Evolutionary conservation across 2,797 vertebrate species (phyloP), one percentile per base, ranked within the genome.

Genomic region (Gymnothorax reevesii): DNA sequence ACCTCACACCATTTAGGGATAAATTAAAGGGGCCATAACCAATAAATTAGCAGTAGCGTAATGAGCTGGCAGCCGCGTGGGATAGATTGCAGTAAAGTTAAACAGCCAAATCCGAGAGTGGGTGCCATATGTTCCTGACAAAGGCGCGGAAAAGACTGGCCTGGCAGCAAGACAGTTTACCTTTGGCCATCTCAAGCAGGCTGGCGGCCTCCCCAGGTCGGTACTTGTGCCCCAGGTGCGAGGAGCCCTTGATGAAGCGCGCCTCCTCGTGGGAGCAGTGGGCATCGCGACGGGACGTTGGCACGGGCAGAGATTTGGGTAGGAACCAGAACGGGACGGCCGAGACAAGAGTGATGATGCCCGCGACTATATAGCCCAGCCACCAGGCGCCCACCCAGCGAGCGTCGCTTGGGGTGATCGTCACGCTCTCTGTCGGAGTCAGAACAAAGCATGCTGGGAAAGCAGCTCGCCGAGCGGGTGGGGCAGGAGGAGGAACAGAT

Each of bases 371-470:
- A 92, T 98, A 99, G 5, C 98, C 98, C 79, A 99, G 94, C 98
- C 98, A 99, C 98, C 98, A 99, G 0, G 98, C 98, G 0, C 98
- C 98, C 0, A 99, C 97, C 98, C 98, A 99, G 88, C 96, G 97
- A 17, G 93, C 93, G 0, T 99, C 98, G 83, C 94, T 94, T 0
- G 96, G 96, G 57, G 95, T 97, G 69, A 99, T 97, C 0, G 94
- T 93, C 83, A 99, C 33, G 0, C 92, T 95, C 33, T 97, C 98
- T 99, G 92, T 0, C 89, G 22, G 75, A 49, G 60, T 4, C 66
- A 69, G 62, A 69, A 33, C 71, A 75, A 42, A 75, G 71, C 71
- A 75, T 75, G 71, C 71, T 75, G 71, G 71, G 71, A 75, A 75
- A 12, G 22, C 15, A 66, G 62, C 22, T 20, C 22, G 13, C 22